A percentile compares a stretch with the other conserved stretches of the same genome.
Evolutionary conservation across 2,888 invertebrate species (phyloP).

Genomic region (Pachymerium ferrugineum): DNA sequence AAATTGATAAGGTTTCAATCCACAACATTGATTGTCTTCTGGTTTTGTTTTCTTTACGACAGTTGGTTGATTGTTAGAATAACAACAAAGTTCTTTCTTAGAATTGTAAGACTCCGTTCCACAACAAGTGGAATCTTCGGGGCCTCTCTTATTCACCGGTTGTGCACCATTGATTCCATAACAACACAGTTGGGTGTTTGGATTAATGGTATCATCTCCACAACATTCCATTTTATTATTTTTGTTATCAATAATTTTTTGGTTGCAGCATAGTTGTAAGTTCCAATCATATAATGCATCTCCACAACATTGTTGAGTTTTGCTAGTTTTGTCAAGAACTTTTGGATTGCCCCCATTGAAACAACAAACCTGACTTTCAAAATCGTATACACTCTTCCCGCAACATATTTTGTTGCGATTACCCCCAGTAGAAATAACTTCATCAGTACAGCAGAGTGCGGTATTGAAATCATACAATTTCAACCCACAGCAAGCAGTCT

Average conservation of each 20-base stretch:
- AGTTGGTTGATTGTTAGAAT: neutral
- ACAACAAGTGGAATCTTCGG: neutral
- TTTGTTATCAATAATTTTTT: neutral
- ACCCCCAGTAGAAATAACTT: neutral
- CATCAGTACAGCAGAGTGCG: neutral
- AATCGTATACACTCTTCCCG: neutral
- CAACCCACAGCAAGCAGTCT: neutral
- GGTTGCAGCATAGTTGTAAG: neutral
- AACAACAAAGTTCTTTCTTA: neutral
- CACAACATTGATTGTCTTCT: neutral
- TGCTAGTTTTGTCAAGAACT: neutral
- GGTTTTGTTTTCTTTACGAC: neutral
- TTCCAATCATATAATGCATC: neutral
- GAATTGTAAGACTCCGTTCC: neutral
- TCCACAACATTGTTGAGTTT: neutral
- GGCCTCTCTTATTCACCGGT: neutral
- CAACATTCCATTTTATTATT: neutral
- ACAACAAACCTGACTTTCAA: neutral
- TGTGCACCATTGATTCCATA: neutral
- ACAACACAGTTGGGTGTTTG: neutral
- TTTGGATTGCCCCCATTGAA: neutral
- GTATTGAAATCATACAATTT: neutral
- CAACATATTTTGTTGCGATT: neutral
- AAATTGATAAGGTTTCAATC: neutral
- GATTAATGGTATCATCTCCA: neutral